phyloP scores from a whole-genome alignment of 2,113 vertebrate genomes.

The Coptodon bakossiorum region DNA sequence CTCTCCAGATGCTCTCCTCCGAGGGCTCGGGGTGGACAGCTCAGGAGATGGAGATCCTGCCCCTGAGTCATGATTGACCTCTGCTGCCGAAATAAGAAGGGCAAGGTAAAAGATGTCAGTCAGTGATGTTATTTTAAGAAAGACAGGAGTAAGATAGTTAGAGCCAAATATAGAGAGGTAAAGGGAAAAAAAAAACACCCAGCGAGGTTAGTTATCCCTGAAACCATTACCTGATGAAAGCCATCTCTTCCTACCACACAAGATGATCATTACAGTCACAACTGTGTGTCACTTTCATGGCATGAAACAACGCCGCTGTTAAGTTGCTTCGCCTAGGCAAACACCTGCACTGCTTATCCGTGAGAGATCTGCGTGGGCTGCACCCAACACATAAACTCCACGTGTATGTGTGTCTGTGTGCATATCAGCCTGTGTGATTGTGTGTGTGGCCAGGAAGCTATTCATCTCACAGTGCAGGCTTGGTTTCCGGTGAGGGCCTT shows the following conservation, averaged over 20 bases:
- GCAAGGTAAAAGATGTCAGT: background rate
- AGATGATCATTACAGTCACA: constrained; percentile 19
- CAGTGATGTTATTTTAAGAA: background rate
- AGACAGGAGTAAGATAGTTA: background rate
- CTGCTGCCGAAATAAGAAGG: constrained; percentile 69
- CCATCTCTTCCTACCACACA: background rate
- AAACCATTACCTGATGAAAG: constrained; percentile 36
- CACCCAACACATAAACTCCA: background rate
- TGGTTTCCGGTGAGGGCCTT: constrained; percentile 62
- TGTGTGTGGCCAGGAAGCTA: constrained; percentile 59
- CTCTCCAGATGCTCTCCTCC: constrained; percentile 77
- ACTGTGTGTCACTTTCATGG: constrained; percentile 25
- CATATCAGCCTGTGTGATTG: constrained; percentile 9
- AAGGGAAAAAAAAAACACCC: background rate
- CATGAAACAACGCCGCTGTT: constrained; percentile 15
- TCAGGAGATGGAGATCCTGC: constrained; percentile 76
- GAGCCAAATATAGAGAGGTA: background rate
- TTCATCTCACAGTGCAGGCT: constrained; percentile 55
- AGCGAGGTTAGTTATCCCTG: background rate
- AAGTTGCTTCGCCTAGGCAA: constrained; percentile 29
- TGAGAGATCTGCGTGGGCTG: constrained; percentile 57
- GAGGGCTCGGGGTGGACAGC: constrained; percentile 60
- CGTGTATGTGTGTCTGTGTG: background rate
- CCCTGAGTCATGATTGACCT: constrained; percentile 86
- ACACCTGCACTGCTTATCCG: constrained; percentile 66